phyloP scores from a whole-genome alignment of 2,888 invertebrate genomes.

The Rhamnusium bicolor region DNA sequence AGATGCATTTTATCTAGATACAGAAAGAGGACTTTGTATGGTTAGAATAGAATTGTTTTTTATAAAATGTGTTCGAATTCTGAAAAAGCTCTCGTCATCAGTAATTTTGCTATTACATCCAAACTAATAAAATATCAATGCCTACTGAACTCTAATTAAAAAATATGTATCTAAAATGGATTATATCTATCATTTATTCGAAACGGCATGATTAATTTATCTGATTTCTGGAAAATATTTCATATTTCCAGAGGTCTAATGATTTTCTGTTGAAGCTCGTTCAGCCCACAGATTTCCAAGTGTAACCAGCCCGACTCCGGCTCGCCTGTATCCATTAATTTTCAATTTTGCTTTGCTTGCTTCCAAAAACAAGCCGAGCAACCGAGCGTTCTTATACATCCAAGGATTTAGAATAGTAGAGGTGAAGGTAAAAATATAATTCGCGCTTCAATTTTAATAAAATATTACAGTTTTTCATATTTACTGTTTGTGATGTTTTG shows the following conservation, averaged over 20 bases:
- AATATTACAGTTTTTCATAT: no score
- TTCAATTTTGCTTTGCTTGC: slow-evolving; percentile 32
- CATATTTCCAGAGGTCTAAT: slow-evolving; percentile 38
- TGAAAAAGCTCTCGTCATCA: no score
- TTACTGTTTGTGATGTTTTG: no score
- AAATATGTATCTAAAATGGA: no score
- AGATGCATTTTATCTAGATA: no score
- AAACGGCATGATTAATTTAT: slow-evolving; percentile 13
- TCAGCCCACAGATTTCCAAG: slow-evolving; percentile 29
- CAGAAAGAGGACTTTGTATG: no score
- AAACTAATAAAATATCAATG: no score
- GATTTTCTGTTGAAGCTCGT: slow-evolving; percentile 36
- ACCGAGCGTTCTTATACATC: neutral
- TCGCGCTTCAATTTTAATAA: neutral
- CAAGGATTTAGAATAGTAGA: neutral
- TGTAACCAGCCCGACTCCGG: slow-evolving; percentile 9
- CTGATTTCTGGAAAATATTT: slow-evolving; percentile 29
- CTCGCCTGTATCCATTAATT: slow-evolving; percentile 34
- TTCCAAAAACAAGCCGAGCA: slow-evolving; percentile 21
- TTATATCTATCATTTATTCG: neutral
- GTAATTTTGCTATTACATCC: no score
- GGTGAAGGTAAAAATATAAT: slow-evolving; percentile 1
- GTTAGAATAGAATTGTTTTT: no score
- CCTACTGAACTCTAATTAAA: no score
- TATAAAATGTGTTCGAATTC: no score